These are phyloP conservation scores for Crocuta crocuta DNA, from an alignment of 2,113 vertebrate species.

Conservation along the genomic window DNA sequence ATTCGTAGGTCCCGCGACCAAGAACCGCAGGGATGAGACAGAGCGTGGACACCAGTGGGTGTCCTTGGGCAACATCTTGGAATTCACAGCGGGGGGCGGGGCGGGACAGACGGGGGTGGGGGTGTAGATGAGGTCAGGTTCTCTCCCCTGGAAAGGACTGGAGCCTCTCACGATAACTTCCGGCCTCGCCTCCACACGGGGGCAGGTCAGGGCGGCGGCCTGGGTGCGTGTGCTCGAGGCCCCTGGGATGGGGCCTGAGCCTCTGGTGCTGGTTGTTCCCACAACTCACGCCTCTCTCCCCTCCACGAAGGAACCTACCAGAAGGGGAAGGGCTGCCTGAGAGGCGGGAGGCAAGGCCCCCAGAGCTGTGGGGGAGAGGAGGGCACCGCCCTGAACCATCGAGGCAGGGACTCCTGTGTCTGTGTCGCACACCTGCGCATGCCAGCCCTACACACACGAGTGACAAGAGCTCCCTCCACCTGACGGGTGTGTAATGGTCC, in stretches of 20 bases:
- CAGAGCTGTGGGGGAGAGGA: background rate
- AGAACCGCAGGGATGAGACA: background rate
- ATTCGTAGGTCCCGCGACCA: fast-evolving
- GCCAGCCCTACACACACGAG: background rate
- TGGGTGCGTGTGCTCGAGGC: fast-evolving
- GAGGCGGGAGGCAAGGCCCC: background rate
- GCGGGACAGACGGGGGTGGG: background rate
- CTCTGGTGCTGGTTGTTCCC: background rate
- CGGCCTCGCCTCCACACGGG: no score
- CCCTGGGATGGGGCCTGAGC: background rate
- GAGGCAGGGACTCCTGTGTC: fast-evolving
- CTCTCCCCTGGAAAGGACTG: no score
- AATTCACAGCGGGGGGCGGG: background rate
- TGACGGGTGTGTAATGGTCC: fast-evolving
- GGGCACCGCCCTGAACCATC: fast-evolving
- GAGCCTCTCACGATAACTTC: background rate
- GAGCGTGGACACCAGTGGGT: background rate
- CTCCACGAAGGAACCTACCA: background rate
- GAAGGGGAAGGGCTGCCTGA: background rate
- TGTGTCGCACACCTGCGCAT: fast-evolving
- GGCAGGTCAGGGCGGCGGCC: background rate
- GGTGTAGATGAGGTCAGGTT: no score
- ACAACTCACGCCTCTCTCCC: background rate
- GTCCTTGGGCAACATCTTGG: background rate
- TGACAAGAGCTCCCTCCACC: background rate